These are phyloP conservation scores for Anas platyrhynchos DNA, from an alignment of 2,113 vertebrate genomes.

Conservation along the genomic window DNA sequence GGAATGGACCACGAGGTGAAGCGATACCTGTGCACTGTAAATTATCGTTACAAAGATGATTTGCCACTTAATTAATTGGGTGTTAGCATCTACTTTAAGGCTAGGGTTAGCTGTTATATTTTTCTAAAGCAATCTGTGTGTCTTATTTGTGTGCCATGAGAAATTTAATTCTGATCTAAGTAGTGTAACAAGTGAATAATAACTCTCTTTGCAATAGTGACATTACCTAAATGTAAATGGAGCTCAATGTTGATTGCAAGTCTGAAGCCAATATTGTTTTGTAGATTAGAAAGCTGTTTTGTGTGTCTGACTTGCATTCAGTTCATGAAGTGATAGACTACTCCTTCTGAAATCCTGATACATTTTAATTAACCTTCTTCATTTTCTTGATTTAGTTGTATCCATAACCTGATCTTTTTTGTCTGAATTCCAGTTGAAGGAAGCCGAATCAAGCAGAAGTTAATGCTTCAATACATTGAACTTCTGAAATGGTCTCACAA, in stretches of 20 bases:
- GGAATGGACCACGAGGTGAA: not conserved
- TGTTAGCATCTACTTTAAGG: not conserved
- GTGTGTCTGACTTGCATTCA: not conserved
- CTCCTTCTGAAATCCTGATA: conserved; percentile 9
- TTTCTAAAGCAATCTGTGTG: not conserved
- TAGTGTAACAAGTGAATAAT: not conserved
- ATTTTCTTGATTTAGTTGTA: not conserved
- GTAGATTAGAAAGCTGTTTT: not conserved
- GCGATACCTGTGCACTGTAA: rapidly evolving
- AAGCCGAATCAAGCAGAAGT: not conserved
- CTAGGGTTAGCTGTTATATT: not conserved
- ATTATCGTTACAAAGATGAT: not conserved
- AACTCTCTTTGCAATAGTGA: not conserved
- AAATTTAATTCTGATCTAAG: conserved; percentile 13
- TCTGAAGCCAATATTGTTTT: not conserved
- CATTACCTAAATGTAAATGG: not conserved
- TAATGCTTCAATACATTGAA: not conserved
- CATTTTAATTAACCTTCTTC: conserved; percentile 12
- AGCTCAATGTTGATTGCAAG: not conserved
- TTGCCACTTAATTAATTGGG: not conserved
- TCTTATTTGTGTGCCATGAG: not conserved
- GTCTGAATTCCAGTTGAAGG: not conserved
- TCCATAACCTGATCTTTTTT: not conserved
- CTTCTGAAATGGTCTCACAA: not conserved
- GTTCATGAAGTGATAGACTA: not conserved